Percentiles rank a stretch among this genome's conserved stretches.
These are phyloP conservation scores for Leptodactylus fallax DNA, from an alignment of 2,797 vertebrate genomes.

Conservation along the genomic window DNA sequence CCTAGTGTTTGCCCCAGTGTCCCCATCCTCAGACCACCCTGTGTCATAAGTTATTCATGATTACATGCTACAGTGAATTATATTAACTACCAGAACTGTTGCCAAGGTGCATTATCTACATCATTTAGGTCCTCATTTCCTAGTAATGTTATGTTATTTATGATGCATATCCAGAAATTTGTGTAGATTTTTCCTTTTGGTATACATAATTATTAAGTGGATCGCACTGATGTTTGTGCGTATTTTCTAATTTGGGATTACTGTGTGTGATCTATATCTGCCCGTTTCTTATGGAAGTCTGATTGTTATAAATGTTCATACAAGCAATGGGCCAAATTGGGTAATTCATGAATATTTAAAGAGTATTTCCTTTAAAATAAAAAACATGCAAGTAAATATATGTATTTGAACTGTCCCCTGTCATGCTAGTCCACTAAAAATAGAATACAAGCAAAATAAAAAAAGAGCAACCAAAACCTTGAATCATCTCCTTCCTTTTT, in stretches of 20 bases:
- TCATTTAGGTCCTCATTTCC: slow-evolving; percentile 3
- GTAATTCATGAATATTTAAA: neutral
- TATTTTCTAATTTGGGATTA: neutral
- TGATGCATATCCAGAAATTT: slow-evolving; percentile 17
- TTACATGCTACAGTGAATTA: slow-evolving; percentile 9
- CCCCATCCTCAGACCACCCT: slow-evolving; percentile 10
- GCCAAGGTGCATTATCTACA: slow-evolving; percentile 27
- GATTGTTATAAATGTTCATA: neutral
- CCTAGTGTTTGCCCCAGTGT: neutral
- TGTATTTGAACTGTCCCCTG: no score
- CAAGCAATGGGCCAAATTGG: neutral
- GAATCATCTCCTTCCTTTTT: no score
- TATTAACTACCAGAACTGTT: slow-evolving; percentile 11
- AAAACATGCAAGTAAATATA: no score
- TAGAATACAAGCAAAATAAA: no score
- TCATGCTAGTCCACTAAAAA: no score
- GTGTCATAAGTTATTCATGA: slow-evolving; percentile 20
- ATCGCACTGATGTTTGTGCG: neutral
- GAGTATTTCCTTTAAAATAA: no score
- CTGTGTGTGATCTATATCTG: neutral
- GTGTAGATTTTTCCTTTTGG: neutral
- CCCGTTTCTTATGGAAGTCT: neutral
- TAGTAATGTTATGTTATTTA: slow-evolving; percentile 7
- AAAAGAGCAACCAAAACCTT: no score
- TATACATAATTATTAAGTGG: neutral